These are phyloP conservation scores for Zosterops pallidus DNA, from an alignment of 2,113 vertebrate genomes.

Conservation along the genomic window DNA sequence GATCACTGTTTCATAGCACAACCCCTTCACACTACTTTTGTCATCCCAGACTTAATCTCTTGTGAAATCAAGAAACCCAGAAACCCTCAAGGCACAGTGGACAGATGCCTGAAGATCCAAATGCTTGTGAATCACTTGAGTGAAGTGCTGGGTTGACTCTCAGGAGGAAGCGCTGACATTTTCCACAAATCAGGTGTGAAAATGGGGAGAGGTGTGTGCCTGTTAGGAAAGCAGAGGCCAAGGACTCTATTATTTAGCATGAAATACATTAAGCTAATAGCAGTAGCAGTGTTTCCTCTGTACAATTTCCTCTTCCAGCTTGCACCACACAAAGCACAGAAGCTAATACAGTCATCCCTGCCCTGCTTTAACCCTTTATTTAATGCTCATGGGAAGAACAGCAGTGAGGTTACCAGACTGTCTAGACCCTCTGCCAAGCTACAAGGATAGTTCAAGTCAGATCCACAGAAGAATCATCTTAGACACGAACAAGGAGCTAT, in stretches of 20 bases:
- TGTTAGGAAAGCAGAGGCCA: not conserved
- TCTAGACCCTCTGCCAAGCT: not conserved
- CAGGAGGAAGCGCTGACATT: not conserved
- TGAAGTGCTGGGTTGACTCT: not conserved
- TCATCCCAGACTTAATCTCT: not conserved
- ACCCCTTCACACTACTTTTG: not conserved
- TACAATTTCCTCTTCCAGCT: not conserved
- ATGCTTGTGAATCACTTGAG: not conserved
- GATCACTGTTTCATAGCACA: not conserved
- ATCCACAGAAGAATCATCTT: not conserved
- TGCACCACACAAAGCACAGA: not conserved
- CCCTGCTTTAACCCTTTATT: not conserved
- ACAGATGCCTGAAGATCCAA: not conserved
- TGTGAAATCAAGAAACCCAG: not conserved
- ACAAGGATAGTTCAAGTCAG: not conserved
- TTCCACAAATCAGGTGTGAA: not conserved
- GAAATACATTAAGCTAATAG: not conserved
- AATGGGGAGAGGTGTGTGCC: not conserved
- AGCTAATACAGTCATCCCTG: not conserved
- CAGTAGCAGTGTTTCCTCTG: not conserved
- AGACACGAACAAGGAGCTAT: not conserved
- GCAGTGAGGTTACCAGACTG: not conserved
- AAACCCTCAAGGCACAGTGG: not conserved
- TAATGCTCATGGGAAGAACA: not conserved
- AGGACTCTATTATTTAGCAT: not conserved